Evolutionary conservation across 2,113 vertebrate genomes (phyloP), one percentile per base, ranked within the genome.

Genomic region (Actenoides hombroni): DNA sequence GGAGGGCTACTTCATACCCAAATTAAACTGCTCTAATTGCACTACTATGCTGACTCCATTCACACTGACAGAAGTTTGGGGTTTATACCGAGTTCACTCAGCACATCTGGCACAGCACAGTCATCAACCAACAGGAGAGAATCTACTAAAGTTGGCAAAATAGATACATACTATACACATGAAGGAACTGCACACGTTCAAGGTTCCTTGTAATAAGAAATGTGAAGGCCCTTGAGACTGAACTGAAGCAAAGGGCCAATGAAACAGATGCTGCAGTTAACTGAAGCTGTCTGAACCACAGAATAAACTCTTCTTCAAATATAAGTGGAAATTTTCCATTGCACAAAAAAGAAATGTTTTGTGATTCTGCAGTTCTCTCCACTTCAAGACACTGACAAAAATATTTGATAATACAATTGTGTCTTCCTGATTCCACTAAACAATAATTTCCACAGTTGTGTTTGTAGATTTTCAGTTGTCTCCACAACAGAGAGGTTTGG

Each of bases 21-120:
- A 94, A 90, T 67, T 73, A 82, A 89, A 78, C 9, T n/a, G 56
- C 89, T 93, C 83, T 91, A 46, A 91, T 78, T 85, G 60, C 42
- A 75, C 7, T n/a, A 40, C 33, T 54, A 24, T 42, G 67, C 44
- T 42, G 73, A 59, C 53, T 79, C 35, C 5, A 0, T 11, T 83
- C 3, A 1, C 54, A 18, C n/a, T 77, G 51, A 8, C 33, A 67
- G 85, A 42, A 75, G 53, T 54, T 71, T 86, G 68, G 1, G 24
- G n/a, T 71, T 77, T 65, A 53, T 13, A 40, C 4, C 1, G 64
- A 46, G 51, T 73, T 90, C 48, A 53, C 81, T 71, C 28, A 25
- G 28, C 70, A 59, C 28, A 13, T 53, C 77, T 37, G 15, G 39
- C 56, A 75, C 23, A 83, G 56, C 54, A 75, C 1, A 19, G 18